phyloP scores from a whole-genome alignment of 2,888 invertebrate genomes.

The Drosophila kambysellisi region DNA sequence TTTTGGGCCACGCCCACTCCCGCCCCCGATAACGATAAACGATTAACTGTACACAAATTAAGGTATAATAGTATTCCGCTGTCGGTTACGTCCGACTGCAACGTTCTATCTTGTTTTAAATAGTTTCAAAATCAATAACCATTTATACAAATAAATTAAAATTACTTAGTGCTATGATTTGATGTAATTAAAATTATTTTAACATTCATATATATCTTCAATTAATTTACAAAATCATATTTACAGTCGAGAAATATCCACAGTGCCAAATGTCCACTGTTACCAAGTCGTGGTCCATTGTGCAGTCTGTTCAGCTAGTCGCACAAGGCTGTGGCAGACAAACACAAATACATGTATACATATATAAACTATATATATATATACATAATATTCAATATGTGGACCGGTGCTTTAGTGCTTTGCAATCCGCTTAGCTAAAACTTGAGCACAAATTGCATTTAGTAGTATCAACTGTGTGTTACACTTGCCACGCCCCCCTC shows the following conservation, averaged over 20 bases:
- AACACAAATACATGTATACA: not conserved
- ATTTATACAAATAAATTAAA: not conserved
- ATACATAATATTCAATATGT: constrained; percentile 59
- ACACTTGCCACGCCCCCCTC: constrained; percentile 1
- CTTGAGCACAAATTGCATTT: constrained; percentile 75
- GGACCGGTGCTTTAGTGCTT: constrained; percentile 57
- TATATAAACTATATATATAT: not conserved
- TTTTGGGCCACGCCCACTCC: too few species aligned
- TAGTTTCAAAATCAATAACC: not conserved
- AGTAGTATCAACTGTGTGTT: constrained; percentile 45
- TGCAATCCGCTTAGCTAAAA: constrained; percentile 74
- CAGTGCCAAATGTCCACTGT: constrained; percentile 6
- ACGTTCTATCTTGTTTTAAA: too few species aligned
- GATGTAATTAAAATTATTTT: not conserved
- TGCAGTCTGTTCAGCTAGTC: constrained; percentile 5
- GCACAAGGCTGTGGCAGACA: constrained; percentile 20
- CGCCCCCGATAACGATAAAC: too few species aligned
- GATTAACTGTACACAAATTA: too few species aligned
- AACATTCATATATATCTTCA: not conserved
- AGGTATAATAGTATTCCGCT: too few species aligned
- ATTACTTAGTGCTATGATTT: not conserved
- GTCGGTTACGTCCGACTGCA: too few species aligned
- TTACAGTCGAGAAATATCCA: not conserved
- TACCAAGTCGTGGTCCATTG: constrained; percentile 11
- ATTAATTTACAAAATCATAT: not conserved